These are phyloP conservation scores for cattle (Bos taurus) DNA, from an alignment of 2,113 vertebrate genomes.

Conservation along the genomic window ARS-UCD2.0 NC_037332.1:89401001-89401500, in stretches of 20 bases:
- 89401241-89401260: neutral
- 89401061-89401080: neutral
- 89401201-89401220: neutral
- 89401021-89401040: neutral
- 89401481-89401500: neutral
- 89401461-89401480: accelerated
- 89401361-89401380: neutral
- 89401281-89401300: neutral
- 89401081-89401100: neutral
- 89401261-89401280: neutral
- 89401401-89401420: neutral
- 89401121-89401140: neutral
- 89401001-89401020: neutral
- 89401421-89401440: neutral
- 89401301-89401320: neutral
- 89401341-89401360: neutral
- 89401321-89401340: neutral
- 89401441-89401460: neutral
- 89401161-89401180: neutral
- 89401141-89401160: neutral
- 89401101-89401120: neutral
- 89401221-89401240: neutral
- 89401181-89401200: neutral
- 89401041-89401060: neutral
- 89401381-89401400: neutral